These are phyloP conservation scores for Episyrphus balteatus DNA, from an alignment of 1,140 invertebrate genomes.

Conservation along the genomic window DNA sequence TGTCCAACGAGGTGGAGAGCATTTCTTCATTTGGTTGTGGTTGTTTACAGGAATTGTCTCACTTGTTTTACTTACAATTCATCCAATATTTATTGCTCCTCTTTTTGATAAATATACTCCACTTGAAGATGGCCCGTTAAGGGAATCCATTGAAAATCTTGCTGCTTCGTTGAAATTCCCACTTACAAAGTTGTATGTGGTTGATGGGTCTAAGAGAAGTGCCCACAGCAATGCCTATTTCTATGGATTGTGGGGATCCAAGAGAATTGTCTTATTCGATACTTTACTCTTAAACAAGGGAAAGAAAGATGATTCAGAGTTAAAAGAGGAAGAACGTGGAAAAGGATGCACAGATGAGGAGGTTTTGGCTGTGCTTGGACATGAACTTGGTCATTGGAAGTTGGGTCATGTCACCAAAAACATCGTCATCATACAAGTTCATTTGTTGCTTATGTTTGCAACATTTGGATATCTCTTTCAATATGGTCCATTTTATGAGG, in stretches of 20 bases:
- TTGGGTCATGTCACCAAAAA: constrained; percentile 83
- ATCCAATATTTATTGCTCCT: constrained; percentile 95
- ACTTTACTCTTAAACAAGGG: constrained; percentile 53
- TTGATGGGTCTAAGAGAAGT: constrained; percentile 94
- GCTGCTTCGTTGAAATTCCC: constrained; percentile 85
- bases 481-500: constrained; percentile 63
- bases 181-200: constrained; percentile 89
- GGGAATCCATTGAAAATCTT: constrained; percentile 76
- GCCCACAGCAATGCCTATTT: constrained; percentile 98
- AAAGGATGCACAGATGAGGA: constrained; percentile 86
- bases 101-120: constrained; percentile 98
- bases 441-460: constrained; percentile 65
- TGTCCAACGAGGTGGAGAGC: constrained; percentile 75
- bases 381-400: constrained; percentile 98
- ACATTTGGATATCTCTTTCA: constrained; percentile 82
- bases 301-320: constrained; percentile 29
- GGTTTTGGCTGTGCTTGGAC: constrained; percentile 87
- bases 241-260: constrained; percentile 94
- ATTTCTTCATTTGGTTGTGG: constrained; percentile 96
- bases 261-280: constrained; percentile 97
- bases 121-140: constrained; percentile 80
- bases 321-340: constrained; percentile 40
- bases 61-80: constrained; percentile 78
- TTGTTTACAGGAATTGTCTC: constrained; percentile 68
- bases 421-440: constrained; percentile 69